Percentiles rank a stretch among this genome's conserved stretches.
phyloP scores from a whole-genome alignment of 1,140 invertebrate species.

The Brachionus calyciflorus region DNA sequence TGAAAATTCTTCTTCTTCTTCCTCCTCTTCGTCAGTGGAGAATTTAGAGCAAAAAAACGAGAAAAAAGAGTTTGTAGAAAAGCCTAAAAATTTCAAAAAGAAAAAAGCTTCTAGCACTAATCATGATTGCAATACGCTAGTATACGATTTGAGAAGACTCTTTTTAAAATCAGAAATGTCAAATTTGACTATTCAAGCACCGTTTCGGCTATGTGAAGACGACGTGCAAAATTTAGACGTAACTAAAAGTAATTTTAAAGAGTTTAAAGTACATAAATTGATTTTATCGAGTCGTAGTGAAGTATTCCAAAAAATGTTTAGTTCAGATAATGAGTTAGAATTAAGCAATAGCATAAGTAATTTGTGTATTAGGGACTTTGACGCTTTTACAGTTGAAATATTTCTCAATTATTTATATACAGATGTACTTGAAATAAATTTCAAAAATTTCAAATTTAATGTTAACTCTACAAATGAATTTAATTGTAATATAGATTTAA shows the following conservation, averaged over 20 bases:
- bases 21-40: too few relatives aligned
- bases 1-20: not conserved
- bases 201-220: not conserved
- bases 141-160: not conserved
- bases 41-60: not conserved
- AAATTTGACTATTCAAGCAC: not conserved
- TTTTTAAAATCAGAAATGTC: not conserved
- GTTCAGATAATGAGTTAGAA: not conserved
- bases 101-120: not conserved
- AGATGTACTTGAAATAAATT: conserved; percentile 22
- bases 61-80: not conserved
- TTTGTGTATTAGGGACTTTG: conserved; percentile 2
- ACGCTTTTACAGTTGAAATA: conserved; percentile 6
- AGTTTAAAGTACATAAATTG: conserved; percentile 36
- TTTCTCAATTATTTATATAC: conserved; percentile 38
- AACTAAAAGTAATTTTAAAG: not conserved
- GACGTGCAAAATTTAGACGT: not conserved
- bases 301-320: conserved; percentile 17
- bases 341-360: not conserved
- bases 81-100: conserved; percentile 1
- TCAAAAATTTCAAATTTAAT: conserved; percentile 16
- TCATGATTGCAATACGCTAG: not conserved
- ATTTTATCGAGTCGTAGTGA: conserved; percentile 33
- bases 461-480: too few relatives aligned
- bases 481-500: not conserved